Percentiles rank a stretch among this genome's conserved stretches.
These are phyloP conservation scores for Pantala flavescens DNA, from an alignment of 1,140 invertebrate genomes.

Conservation along the genomic window DNA sequence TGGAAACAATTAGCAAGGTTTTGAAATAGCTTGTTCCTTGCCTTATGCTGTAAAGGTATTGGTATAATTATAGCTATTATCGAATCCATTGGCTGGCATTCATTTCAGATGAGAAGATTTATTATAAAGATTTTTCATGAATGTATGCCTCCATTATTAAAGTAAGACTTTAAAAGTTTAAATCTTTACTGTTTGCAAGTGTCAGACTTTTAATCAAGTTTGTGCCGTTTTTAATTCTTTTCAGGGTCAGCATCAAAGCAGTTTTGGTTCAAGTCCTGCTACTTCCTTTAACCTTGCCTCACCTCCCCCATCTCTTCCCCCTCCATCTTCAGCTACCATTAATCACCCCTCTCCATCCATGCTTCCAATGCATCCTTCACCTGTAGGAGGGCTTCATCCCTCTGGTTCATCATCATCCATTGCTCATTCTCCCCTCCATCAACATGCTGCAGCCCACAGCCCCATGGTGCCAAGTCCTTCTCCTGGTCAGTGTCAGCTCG, in stretches of 20 bases:
- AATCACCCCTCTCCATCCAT: conserved; percentile 58
- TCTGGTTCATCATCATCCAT: conserved; percentile 22
- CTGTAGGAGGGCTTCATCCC: conserved; percentile 49
- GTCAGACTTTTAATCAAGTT: too few relatives aligned
- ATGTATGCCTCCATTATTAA: too few relatives aligned
- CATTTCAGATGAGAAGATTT: too few relatives aligned
- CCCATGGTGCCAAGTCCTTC: conserved; percentile 60
- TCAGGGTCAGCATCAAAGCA: conserved; percentile 36
- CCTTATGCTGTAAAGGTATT: too few relatives aligned
- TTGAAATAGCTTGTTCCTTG: too few relatives aligned
- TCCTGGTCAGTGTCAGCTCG: conserved; percentile 51
- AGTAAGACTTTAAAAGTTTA: too few relatives aligned
- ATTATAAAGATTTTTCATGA: too few relatives aligned
- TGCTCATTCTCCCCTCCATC: conserved; percentile 20
- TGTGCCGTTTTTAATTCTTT: too few relatives aligned
- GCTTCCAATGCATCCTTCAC: conserved; percentile 62
- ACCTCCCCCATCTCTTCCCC: conserved; percentile 55
- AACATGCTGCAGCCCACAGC: conserved; percentile 30
- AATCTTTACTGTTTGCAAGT: too few relatives aligned
- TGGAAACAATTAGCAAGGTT: too few relatives aligned
- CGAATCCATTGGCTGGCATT: too few relatives aligned
- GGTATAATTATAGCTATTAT: too few relatives aligned
- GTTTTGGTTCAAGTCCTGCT: conserved; percentile 54
- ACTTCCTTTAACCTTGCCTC: conserved; percentile 76
- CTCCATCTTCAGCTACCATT: conserved; percentile 39